Evolutionary conservation across 2,888 invertebrate species (phyloP).

Genomic region (Chloromyia formosa): DNA sequence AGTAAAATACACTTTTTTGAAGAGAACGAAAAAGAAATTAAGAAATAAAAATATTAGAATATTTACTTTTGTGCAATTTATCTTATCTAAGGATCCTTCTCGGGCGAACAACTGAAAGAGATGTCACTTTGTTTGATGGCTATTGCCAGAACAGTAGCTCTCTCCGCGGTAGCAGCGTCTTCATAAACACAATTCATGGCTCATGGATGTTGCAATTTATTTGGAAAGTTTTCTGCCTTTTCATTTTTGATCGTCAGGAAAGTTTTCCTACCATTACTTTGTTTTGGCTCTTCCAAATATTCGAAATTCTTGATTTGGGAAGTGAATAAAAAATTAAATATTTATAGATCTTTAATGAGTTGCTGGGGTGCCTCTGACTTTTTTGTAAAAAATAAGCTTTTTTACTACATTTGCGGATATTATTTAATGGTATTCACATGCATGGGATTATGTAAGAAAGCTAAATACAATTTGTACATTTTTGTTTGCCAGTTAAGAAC

Average conservation of each 20-base stretch:
- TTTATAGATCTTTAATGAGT: not conserved
- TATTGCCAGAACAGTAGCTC: too few species aligned
- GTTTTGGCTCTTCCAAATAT: too few species aligned
- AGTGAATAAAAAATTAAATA: not conserved
- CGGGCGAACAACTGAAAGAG: not conserved
- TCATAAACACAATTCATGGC: not conserved
- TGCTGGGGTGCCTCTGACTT: too few species aligned
- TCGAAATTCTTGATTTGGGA: not conserved
- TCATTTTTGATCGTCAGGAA: too few species aligned
- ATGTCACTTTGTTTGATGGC: conserved; percentile 5
- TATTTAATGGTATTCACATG: too few species aligned
- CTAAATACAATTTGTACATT: too few species aligned
- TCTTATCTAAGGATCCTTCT: not conserved
- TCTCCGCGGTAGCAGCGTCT: not conserved
- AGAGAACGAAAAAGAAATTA: not conserved
- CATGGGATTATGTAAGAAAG: too few species aligned
- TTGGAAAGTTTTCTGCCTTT: not conserved
- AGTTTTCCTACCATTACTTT: too few species aligned
- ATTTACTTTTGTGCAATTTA: conserved; percentile 15
- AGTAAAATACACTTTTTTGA: not conserved
- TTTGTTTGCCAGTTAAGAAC: too few species aligned
- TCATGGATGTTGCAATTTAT: conserved; percentile 5
- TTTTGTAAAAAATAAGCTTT: too few species aligned
- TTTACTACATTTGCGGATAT: too few species aligned
- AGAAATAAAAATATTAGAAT: not conserved